phyloP scores from a whole-genome alignment of 2,113 vertebrate species.

The Saguinus imperator region DNA sequence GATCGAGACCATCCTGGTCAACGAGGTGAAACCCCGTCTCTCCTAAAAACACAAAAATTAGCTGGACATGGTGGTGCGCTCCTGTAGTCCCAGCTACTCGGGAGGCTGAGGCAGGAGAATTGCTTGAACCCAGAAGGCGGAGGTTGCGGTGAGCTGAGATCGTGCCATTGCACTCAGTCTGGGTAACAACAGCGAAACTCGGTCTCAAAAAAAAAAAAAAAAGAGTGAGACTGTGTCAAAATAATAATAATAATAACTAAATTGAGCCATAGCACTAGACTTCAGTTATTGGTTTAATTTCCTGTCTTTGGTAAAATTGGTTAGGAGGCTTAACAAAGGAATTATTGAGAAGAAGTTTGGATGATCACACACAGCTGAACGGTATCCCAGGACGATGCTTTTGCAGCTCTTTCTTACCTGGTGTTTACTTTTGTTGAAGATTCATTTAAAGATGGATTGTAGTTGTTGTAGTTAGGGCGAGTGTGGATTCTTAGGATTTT shows the following conservation, averaged over 20 bases:
- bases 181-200: no score
- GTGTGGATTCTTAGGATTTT: not conserved
- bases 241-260: not conserved
- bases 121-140: no score
- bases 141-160: no score
- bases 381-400: not conserved
- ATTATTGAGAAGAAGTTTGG: not conserved
- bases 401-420: not conserved
- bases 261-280: not conserved
- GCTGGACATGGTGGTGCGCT: no score
- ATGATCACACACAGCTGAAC: not conserved
- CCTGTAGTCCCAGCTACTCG: no score
- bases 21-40: no score
- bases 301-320: not conserved
- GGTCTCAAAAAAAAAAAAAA: no score
- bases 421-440: not conserved
- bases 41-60: no score
- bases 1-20: no score
- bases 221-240: no score
- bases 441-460: not conserved
- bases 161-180: no score
- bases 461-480: not conserved
- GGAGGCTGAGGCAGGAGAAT: no score
- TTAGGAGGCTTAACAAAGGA: not conserved
- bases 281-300: not conserved